phyloP scores from a whole-genome alignment of 2,113 vertebrate species.

The Otolemur garnettii region DNA sequence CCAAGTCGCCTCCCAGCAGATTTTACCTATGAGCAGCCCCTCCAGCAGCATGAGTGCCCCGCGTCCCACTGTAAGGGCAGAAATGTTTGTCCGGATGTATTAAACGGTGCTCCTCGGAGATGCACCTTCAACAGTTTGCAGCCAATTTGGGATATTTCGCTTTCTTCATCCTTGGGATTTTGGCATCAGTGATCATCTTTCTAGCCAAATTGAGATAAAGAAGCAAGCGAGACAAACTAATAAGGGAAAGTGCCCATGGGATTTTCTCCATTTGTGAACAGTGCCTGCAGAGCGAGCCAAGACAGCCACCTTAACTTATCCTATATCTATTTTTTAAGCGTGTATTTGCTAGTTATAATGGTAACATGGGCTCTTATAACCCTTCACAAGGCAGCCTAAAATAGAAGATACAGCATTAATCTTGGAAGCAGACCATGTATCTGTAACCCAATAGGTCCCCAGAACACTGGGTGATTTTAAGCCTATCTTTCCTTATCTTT shows the following conservation, averaged over 20 bases:
- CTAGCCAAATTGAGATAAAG: not conserved
- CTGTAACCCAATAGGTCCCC: not conserved
- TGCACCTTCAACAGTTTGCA: not conserved
- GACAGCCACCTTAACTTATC: not conserved
- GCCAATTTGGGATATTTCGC: not conserved
- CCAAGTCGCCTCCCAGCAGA: not conserved
- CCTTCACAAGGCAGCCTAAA: not conserved
- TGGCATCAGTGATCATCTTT: not conserved
- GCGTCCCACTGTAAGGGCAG: not conserved
- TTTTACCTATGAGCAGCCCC: not conserved
- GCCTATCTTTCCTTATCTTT: not conserved
- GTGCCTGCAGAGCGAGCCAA: not conserved
- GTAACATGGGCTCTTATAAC: accelerated
- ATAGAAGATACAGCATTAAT: too few species aligned
- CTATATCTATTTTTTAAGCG: not conserved
- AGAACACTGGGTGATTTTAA: not conserved
- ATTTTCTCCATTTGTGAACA: accelerated
- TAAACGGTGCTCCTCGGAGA: not conserved
- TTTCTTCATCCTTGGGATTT: not conserved
- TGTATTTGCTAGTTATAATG: not conserved
- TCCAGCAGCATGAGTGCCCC: accelerated
- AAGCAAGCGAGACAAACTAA: not conserved
- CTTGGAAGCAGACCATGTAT: not conserved
- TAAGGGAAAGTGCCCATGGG: too few species aligned
- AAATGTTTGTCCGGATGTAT: not conserved